Conservation (phyloP, 2,888 invertebrate species). For the Sarcophaga variegata region DNA sequence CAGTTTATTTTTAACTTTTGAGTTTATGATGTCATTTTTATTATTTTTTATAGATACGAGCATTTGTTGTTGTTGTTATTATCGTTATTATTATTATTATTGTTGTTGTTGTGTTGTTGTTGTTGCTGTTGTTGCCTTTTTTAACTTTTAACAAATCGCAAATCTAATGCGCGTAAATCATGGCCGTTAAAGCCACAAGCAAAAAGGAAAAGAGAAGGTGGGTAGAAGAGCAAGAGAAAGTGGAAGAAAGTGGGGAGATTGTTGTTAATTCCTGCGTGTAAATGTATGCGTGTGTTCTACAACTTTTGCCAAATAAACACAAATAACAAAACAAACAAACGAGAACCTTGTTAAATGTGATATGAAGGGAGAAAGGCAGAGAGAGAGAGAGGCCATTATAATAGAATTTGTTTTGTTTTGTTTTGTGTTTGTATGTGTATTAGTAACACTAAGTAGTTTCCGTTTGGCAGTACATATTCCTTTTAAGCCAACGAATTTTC, state of each 20-base stretch:
- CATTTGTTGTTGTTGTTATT: not conserved
- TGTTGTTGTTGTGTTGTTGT: not conserved
- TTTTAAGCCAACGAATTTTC: not conserved
- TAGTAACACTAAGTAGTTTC: too few species aligned
- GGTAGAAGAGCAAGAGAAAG: too few species aligned
- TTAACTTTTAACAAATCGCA: slow-evolving; percentile 43
- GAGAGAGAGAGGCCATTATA: too few species aligned
- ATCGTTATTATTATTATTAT: not conserved
- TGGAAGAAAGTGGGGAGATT: too few species aligned
- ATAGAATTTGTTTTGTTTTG: too few species aligned
- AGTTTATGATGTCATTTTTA: slow-evolving; percentile 46
- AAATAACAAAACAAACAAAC: not conserved
- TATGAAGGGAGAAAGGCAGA: too few species aligned
- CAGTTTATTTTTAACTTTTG: not conserved
- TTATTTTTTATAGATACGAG: not conserved
- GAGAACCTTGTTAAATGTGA: not conserved
- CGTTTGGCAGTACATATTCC: too few species aligned
- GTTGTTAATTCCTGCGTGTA: not conserved
- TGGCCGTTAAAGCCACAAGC: slow-evolving; percentile 1
- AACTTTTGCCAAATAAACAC: not conserved
- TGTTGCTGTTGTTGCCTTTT: not conserved
- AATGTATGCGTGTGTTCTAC: not conserved
- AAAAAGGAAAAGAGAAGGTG: not conserved
- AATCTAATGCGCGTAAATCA: slow-evolving; percentile 59
- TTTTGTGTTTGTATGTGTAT: too few species aligned